These are phyloP conservation scores for Carpatolechia fugitivella DNA, from an alignment of 2,888 invertebrate genomes.

Conservation along the genomic window DNA sequence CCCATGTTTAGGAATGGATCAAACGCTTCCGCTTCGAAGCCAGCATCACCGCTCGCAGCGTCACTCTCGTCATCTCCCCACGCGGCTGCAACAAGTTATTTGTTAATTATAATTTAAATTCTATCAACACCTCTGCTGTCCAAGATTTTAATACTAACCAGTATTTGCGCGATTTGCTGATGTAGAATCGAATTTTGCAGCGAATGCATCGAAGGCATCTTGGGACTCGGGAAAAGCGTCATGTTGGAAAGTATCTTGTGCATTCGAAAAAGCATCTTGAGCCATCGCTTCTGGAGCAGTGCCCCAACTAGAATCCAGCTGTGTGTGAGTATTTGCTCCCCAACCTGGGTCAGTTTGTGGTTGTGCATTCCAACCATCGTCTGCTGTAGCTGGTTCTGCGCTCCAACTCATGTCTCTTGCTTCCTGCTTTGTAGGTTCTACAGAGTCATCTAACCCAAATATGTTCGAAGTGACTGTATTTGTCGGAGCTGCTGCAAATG, in stretches of 20 bases:
- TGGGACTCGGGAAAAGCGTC: constrained; percentile 57
- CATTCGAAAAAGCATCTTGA: constrained; percentile 47
- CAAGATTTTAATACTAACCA: constrained; percentile 48
- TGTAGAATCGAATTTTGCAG: constrained; percentile 91
- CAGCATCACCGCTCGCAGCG: constrained; percentile 63
- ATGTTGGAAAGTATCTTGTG: constrained; percentile 54
- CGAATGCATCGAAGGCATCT: constrained; percentile 90
- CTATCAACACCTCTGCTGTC: no score
- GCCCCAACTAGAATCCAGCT: constrained; percentile 49
- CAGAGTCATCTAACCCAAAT: constrained; percentile 27
- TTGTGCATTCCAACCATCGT: neutral
- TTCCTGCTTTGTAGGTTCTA: constrained; percentile 4
- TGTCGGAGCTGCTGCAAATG: neutral
- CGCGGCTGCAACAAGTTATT: constrained; percentile 42
- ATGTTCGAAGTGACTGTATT: constrained; percentile 26
- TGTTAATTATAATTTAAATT: no score
- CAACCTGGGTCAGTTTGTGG: neutral
- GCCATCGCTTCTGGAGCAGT: constrained; percentile 44
- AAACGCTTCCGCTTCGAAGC: constrained; percentile 86
- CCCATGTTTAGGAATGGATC: constrained; percentile 90
- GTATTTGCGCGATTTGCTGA: constrained; percentile 56
- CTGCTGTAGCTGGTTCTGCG: neutral
- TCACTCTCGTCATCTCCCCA: constrained; percentile 70
- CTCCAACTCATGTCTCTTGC: constrained; percentile 14
- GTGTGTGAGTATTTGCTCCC: neutral